phyloP scores from a whole-genome alignment of 2,113 vertebrate genomes.

The Echinops telfairi region DNA sequence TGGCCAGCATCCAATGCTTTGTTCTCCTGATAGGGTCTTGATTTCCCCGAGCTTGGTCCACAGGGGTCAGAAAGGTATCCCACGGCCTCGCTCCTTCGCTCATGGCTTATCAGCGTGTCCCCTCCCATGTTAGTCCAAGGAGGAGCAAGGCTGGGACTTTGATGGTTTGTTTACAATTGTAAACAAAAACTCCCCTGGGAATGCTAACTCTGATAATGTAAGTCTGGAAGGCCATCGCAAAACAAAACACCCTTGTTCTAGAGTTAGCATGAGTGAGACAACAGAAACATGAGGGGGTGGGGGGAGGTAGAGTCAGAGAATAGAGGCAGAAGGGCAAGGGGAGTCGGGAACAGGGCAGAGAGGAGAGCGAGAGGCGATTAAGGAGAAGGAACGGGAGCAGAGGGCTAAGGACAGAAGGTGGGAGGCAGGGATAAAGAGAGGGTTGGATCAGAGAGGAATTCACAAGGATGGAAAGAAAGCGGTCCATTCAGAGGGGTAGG shows the following conservation, averaged over 20 bases:
- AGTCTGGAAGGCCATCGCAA: neutral
- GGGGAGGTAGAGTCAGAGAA: neutral
- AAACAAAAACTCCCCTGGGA: conserved; percentile 8
- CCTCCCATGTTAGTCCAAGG: neutral
- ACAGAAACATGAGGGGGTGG: neutral
- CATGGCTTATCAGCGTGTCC: neutral
- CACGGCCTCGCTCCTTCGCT: neutral
- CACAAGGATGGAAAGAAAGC: too few species aligned
- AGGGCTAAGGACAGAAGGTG: neutral
- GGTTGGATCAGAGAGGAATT: neutral
- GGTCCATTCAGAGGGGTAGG: rapidly evolving
- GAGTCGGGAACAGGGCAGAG: neutral
- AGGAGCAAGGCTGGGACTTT: neutral
- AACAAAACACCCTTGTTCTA: neutral
- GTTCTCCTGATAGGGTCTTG: neutral
- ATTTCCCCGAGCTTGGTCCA: neutral
- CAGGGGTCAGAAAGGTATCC: neutral
- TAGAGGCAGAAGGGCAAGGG: neutral
- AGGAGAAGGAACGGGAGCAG: neutral
- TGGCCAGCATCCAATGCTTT: neutral
- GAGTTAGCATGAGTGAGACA: neutral
- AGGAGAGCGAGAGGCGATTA: neutral
- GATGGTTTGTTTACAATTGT: neutral
- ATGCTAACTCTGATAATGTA: neutral
- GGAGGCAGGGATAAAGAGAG: neutral